A percentile compares a stretch with the other conserved stretches of the same genome.
Conservation (phyloP, 2,797 vertebrate species). For the Parotocinclus haroldoi region DNA sequence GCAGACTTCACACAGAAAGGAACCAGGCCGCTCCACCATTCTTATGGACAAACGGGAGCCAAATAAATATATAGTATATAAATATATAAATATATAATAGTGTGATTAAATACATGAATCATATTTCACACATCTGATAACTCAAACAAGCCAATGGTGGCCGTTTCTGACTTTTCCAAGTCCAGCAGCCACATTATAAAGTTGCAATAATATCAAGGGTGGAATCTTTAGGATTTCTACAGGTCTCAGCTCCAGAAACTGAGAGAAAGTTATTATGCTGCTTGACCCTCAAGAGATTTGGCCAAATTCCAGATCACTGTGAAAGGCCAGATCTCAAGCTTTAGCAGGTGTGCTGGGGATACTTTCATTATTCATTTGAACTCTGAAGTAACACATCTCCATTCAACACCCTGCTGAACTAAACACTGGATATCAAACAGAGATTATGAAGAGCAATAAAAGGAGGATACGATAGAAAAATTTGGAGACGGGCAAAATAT, state of each 20-base stretch:
- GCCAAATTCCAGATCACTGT: slow-evolving; percentile 24
- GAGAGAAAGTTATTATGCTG: background rate
- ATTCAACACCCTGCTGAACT: slow-evolving; percentile 1
- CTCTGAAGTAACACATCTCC: slow-evolving; percentile 19
- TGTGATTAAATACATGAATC: too few relatives aligned
- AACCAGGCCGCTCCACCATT: too few relatives aligned
- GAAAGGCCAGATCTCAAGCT: slow-evolving; percentile 28
- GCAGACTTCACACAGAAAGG: too few relatives aligned
- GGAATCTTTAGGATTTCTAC: background rate
- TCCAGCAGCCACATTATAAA: too few relatives aligned
- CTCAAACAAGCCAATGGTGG: too few relatives aligned
- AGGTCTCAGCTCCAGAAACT: background rate
- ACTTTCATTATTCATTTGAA: slow-evolving; percentile 26
- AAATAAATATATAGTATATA: too few relatives aligned
- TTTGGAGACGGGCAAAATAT: background rate
- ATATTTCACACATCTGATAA: too few relatives aligned
- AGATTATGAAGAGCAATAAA: slow-evolving; percentile 21
- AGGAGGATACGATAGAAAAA: background rate
- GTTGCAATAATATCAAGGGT: too few relatives aligned
- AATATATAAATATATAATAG: too few relatives aligned
- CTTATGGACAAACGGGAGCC: too few relatives aligned
- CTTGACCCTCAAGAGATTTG: slow-evolving; percentile 30
- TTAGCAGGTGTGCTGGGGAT: slow-evolving; percentile 23
- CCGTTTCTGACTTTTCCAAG: too few relatives aligned
- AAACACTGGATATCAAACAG: slow-evolving; percentile 13